These are phyloP conservation scores for Agrotis ipsilon DNA, from an alignment of 2,888 invertebrate genomes.

Conservation along the genomic window DNA sequence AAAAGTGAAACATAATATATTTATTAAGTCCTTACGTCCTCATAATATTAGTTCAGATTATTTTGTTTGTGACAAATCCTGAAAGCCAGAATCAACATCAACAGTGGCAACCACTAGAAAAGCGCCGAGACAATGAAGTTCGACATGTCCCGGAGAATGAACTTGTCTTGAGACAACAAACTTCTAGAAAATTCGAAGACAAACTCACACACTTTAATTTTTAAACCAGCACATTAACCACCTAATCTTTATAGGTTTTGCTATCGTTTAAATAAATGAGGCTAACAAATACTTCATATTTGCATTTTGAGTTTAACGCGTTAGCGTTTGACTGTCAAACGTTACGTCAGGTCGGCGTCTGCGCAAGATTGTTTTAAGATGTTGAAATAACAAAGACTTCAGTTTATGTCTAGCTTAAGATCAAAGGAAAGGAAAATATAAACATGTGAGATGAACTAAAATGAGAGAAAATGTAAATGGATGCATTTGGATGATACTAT, in stretches of 20 bases:
- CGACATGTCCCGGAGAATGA: too few species aligned
- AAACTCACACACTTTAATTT: not conserved
- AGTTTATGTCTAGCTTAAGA: slow-evolving; percentile 10
- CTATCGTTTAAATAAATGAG: slow-evolving; percentile 18
- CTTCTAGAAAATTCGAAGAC: too few species aligned
- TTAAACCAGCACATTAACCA: slow-evolving; percentile 11
- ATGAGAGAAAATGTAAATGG: not conserved
- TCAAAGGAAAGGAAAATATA: slow-evolving; percentile 11
- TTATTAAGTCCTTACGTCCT: too few species aligned
- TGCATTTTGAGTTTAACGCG: slow-evolving; percentile 22
- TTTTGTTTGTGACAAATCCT: too few species aligned
- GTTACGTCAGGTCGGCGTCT: slow-evolving; percentile 36
- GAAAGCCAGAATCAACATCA: too few species aligned
- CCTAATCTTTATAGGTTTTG: slow-evolving; percentile 17
- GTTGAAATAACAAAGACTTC: slow-evolving; percentile 5
- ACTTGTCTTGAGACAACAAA: too few species aligned
- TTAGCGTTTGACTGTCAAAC: slow-evolving; percentile 25
- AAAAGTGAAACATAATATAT: too few species aligned
- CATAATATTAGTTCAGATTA: too few species aligned
- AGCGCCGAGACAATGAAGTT: too few species aligned
- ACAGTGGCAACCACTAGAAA: too few species aligned
- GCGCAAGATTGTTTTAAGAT: slow-evolving; percentile 13
- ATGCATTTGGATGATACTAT: not conserved
- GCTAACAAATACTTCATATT: slow-evolving; percentile 29
- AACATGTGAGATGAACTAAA: not conserved